Evolutionary conservation across 2,797 vertebrate species (phyloP).

Genomic region (Columba guinea): DNA sequence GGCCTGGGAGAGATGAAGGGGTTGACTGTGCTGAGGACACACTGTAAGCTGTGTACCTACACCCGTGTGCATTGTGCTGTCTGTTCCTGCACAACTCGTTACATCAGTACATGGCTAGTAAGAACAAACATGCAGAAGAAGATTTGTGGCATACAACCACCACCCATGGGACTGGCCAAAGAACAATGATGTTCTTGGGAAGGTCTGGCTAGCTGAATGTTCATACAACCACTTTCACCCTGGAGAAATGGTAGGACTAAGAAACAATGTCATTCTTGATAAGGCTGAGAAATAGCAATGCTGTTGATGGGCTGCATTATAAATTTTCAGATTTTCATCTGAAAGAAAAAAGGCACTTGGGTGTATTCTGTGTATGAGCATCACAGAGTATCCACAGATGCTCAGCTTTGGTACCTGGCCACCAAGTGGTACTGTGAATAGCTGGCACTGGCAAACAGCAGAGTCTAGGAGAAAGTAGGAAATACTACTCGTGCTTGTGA

Average conservation of each 20-base stretch:
- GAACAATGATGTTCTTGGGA: not conserved
- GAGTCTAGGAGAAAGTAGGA: not conserved
- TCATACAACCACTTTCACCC: not conserved
- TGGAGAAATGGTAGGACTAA: not conserved
- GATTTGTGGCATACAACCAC: accelerated
- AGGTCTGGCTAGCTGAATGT: not conserved
- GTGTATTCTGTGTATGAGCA: not conserved
- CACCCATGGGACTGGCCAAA: not conserved
- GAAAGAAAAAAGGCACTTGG: not conserved
- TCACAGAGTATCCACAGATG: not conserved
- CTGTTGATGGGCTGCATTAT: accelerated
- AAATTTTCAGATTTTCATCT: not conserved
- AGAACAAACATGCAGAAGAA: not conserved
- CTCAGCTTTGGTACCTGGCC: not conserved
- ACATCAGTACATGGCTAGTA: accelerated
- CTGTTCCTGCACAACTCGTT: accelerated
- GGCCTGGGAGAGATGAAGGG: not conserved
- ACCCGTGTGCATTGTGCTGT: accelerated
- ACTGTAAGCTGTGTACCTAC: accelerated
- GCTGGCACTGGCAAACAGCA: not conserved
- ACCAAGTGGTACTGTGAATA: not conserved
- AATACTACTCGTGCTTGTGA: not conserved
- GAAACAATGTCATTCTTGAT: not conserved
- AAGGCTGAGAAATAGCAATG: not conserved
- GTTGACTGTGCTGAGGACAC: accelerated